Evolutionary conservation across 2,113 vertebrate genomes (phyloP), one percentile per base, ranked within the genome.

Genomic region (Protomyctophum bolini): DNA sequence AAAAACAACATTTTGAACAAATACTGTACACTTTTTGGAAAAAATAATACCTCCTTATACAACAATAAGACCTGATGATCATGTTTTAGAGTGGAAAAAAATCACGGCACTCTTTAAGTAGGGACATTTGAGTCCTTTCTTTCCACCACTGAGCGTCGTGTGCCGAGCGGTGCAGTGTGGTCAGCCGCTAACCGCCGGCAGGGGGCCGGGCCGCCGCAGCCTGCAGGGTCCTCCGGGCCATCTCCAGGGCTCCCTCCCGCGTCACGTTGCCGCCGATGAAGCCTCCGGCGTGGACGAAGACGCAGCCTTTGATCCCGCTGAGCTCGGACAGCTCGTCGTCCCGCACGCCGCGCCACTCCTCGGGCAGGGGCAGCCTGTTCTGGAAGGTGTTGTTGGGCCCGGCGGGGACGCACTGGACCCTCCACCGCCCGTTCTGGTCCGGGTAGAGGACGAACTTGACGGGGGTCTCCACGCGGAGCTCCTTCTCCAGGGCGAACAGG

Each of bases 201-300:
- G 80, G 68, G 60, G 83, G 50, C 69, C 68, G 66, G 63, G 85
- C 86, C 0, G 85, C 86, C 0, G 89, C 87, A 0, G 83, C 89
- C 74, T 89, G 90, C 85, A 99, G 79, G 0, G 95, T 89, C 83
- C 83, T 92, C n/a, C 91, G 91, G 15, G 96, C 96, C 97, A 99
- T 97, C 73, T 93, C 94, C 87, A 97, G 66, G 0, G 88, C 96
- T 6, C 97, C 97, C 11, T 95, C 94, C 89, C 91, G 87, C 0
- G 87, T 97, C 56, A 12, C 88, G 90, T 98, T 95, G 0, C 97
- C 97, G 0, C 97, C 97, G 45, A 97, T 97, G 88, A 99, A 99
- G 68, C 97, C 97, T 0, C 83, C 91, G 58, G 94, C 88, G 0
- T 98, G 97, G 52, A 97, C 96, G 0, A 99, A 99, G 86, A 97